A percentile compares a stretch with the other conserved stretches of the same genome.
Evolutionary conservation across 2,113 vertebrate species (phyloP).

Genomic region (Neodon shergylaensis): DNA sequence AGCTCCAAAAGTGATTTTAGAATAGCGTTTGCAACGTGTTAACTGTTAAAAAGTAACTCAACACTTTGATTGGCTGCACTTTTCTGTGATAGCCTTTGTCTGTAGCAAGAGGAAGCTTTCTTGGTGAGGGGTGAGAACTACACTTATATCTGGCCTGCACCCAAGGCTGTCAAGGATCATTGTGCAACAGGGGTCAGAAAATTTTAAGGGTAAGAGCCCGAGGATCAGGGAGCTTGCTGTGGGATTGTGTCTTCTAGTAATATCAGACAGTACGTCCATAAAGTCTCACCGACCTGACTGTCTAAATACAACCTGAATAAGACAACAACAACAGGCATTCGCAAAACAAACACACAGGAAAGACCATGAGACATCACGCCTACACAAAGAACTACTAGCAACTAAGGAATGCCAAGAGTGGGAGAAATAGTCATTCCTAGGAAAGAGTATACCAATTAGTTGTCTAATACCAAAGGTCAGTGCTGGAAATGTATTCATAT

Average conservation of each 20-base stretch:
- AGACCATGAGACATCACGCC: background rate
- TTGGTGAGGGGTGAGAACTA: background rate
- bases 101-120: background rate
- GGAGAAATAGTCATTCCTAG: background rate
- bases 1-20: constrained; percentile 42
- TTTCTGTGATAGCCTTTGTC: background rate
- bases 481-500: background rate
- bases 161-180: background rate
- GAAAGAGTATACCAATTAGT: background rate
- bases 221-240: background rate
- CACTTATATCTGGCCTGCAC: background rate
- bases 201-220: background rate
- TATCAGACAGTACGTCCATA: background rate
- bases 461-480: background rate
- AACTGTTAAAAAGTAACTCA: constrained; percentile 42
- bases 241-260: background rate
- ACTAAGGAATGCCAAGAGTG: background rate
- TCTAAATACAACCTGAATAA: background rate
- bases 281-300: background rate
- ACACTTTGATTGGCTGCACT: background rate
- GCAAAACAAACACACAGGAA: background rate
- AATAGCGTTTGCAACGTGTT: constrained; percentile 25
- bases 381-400: background rate
- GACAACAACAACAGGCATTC: background rate
- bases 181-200: background rate